These are phyloP conservation scores for Ormyrus rosae DNA, from an alignment of 2,888 invertebrate species.

Conservation along the genomic window DNA sequence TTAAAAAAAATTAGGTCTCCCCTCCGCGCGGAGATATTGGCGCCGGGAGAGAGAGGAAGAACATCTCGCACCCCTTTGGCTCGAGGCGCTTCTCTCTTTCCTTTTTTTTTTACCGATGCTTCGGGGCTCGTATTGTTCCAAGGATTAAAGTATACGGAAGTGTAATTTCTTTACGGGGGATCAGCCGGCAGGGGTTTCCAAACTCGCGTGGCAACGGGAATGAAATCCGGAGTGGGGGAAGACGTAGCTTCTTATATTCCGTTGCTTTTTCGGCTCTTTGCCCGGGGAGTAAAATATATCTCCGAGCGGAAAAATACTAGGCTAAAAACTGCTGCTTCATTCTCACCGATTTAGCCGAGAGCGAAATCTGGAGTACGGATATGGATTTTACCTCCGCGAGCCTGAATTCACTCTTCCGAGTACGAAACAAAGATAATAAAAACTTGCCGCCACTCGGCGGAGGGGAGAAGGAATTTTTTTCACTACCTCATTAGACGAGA, in stretches of 20 bases:
- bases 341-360: slow-evolving; percentile 3
- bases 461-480: no score
- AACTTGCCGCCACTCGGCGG: no score
- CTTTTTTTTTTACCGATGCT: slow-evolving; percentile 24
- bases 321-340: not conserved
- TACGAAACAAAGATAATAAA: no score
- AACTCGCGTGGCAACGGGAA: slow-evolving; percentile 47
- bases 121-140: slow-evolving; percentile 67
- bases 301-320: slow-evolving; percentile 7
- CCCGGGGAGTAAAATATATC: not conserved
- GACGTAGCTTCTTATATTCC: not conserved
- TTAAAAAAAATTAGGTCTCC: slow-evolving; percentile 73
- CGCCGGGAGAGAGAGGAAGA: slow-evolving; percentile 53
- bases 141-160: slow-evolving; percentile 72
- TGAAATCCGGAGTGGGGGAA: slow-evolving; percentile 16
- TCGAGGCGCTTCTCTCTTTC: slow-evolving; percentile 46
- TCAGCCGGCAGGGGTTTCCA: slow-evolving; percentile 47
- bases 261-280: slow-evolving; percentile 10
- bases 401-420: no score
- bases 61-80: slow-evolving; percentile 58
- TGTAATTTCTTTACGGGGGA: slow-evolving; percentile 68
- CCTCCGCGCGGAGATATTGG: slow-evolving; percentile 68
- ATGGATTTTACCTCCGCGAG: no score
- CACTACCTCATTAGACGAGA: no score
- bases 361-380: no score